Conservation (phyloP, 2,113 vertebrate genomes). For the Columba livia region DNA sequence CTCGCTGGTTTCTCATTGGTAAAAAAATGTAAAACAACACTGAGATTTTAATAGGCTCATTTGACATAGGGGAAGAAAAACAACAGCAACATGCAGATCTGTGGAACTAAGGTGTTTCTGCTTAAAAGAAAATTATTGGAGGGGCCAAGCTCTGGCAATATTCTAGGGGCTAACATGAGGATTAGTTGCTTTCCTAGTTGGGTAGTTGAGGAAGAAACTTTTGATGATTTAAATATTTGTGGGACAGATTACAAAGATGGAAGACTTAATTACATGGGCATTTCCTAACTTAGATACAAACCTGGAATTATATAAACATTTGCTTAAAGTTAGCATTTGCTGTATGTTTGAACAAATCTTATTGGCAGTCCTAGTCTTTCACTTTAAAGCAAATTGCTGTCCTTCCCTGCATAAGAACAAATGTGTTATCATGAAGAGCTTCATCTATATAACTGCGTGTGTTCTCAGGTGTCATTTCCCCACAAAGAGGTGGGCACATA, state of each 20-base stretch:
- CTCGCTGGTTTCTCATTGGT: neutral
- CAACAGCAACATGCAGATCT: neutral
- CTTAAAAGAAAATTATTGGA: neutral
- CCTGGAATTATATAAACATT: neutral
- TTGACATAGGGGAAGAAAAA: neutral
- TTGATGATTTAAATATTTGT: neutral
- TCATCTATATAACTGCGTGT: neutral
- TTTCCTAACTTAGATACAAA: neutral
- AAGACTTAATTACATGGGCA: neutral
- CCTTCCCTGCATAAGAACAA: neutral
- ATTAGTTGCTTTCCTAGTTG: neutral
- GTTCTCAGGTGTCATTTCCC: neutral
- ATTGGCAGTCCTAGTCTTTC: neutral
- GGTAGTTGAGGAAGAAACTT: neutral
- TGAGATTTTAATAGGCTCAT: neutral
- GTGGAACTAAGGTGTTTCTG: neutral
- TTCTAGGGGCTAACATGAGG: neutral
- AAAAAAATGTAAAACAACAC: slow-evolving; percentile 8
- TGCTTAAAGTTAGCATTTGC: neutral
- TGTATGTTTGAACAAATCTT: neutral
- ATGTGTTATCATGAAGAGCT: neutral
- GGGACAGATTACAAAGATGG: neutral
- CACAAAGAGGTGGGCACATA: neutral
- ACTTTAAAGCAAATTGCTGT: neutral
- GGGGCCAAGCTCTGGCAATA: neutral